Evolutionary conservation across 2,113 vertebrate genomes (phyloP).

Genomic region (Emydocephalus ijimae): DNA sequence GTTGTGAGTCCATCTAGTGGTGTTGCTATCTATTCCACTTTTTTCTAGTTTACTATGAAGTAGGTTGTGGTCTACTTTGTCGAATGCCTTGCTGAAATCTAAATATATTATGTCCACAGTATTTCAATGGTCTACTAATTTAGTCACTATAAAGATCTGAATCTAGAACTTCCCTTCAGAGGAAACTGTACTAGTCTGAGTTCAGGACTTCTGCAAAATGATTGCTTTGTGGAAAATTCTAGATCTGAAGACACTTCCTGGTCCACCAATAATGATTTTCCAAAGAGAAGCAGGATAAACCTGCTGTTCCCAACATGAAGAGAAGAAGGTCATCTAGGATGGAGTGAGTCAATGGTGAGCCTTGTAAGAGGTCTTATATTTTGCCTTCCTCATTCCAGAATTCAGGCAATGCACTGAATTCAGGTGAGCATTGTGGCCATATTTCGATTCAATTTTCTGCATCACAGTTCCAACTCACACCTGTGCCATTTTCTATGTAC

Average conservation of each 20-base stretch:
- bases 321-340: background rate
- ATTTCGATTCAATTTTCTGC: background rate
- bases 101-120: no score
- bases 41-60: no score
- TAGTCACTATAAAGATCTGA: background rate
- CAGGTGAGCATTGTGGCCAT: background rate
- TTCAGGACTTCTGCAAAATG: background rate
- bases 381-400: background rate
- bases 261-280: background rate
- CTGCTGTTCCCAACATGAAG: background rate
- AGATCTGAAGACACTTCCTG: background rate
- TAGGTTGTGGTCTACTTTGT: no score
- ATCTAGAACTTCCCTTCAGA: background rate
- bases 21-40: no score
- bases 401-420: background rate
- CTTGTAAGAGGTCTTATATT: background rate
- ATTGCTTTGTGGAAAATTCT: background rate
- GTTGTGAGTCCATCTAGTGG: no score
- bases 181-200: background rate
- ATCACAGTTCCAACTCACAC: background rate
- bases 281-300: background rate
- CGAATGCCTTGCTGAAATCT: no score
- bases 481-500: background rate
- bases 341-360: background rate
- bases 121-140: no score